Evolutionary conservation across 2,888 invertebrate species (phyloP).

Genomic region (Autographa gamma): DNA sequence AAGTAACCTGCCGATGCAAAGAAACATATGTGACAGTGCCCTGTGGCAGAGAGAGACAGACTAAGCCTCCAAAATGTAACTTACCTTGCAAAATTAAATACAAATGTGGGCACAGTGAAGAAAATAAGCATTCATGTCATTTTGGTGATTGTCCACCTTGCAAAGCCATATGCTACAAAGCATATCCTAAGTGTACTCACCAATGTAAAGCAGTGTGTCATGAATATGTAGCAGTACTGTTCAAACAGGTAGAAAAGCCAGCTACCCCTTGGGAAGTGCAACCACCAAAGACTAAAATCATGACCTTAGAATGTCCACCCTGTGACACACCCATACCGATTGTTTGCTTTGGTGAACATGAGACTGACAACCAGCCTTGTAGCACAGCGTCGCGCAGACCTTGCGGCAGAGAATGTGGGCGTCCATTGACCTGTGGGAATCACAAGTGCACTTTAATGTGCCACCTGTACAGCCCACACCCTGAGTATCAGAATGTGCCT

Average conservation of each 20-base stretch:
- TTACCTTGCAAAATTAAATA: slow-evolving; percentile 93
- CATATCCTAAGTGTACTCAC: slow-evolving; percentile 90
- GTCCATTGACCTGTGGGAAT: slow-evolving; percentile 92
- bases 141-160: slow-evolving; percentile 96
- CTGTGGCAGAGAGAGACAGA: slow-evolving; percentile 94
- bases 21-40: slow-evolving; percentile 93
- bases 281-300: slow-evolving; percentile 83
- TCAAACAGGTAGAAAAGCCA: slow-evolving; percentile 88
- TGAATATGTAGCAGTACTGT: slow-evolving; percentile 91
- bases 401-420: slow-evolving; percentile 94
- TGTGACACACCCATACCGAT: slow-evolving; percentile 92
- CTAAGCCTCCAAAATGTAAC: slow-evolving; percentile 94
- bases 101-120: slow-evolving; percentile 94
- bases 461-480: slow-evolving; percentile 86
- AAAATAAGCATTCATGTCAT: slow-evolving; percentile 94
- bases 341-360: slow-evolving; percentile 93
- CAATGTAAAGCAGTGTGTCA: slow-evolving; percentile 93
- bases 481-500: slow-evolving; percentile 84
- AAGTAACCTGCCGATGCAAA: slow-evolving; percentile 94
- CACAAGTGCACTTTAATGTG: slow-evolving; percentile 93
- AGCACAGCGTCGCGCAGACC: slow-evolving; percentile 91
- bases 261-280: slow-evolving; percentile 91
- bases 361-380: slow-evolving; percentile 91
- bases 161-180: slow-evolving; percentile 91
- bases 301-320: slow-evolving; percentile 91